These are phyloP conservation scores for Chascanopsetta lugubris DNA, from an alignment of 2,113 vertebrate genomes.

Conservation along the genomic window DNA sequence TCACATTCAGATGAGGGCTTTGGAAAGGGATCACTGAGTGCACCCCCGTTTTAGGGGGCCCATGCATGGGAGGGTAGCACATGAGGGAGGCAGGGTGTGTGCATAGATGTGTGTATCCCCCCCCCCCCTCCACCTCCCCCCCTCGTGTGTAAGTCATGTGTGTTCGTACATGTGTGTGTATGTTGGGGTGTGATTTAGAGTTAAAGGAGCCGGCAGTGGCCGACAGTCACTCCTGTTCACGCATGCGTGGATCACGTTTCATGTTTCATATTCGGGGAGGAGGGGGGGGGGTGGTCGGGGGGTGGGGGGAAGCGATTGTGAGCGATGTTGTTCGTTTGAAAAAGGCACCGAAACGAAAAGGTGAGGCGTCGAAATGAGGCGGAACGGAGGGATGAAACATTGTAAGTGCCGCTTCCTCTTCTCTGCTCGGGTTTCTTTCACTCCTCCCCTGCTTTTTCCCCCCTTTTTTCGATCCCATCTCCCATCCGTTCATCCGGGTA, in stretches of 20 bases:
- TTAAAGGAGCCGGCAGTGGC: constrained; percentile 56
- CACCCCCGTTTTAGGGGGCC: constrained; percentile 65
- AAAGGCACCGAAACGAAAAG: constrained; percentile 17
- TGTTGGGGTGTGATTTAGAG: constrained; percentile 66
- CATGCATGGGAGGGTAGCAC: constrained; percentile 61
- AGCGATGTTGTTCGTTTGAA: background rate
- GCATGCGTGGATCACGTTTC: constrained; percentile 61
- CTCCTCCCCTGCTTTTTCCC: constrained; percentile 51
- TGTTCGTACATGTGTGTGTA: constrained; percentile 25
- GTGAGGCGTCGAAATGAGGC: background rate
- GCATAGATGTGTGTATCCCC: constrained; percentile 46
- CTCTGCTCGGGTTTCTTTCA: constrained; percentile 27
- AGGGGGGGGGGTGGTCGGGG: too few relatives aligned
- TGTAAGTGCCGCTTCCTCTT: constrained; percentile 9
- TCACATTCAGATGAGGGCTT: constrained; percentile 62
- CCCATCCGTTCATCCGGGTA: constrained; percentile 70
- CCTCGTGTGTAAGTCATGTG: constrained; percentile 46
- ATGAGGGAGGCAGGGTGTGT: constrained; percentile 50
- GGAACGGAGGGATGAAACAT: background rate
- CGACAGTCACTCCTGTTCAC: constrained; percentile 43
- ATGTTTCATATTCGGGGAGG: constrained; percentile 36
- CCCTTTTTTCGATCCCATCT: constrained; percentile 43
- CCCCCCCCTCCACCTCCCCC: constrained; percentile 23
- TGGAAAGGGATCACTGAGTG: constrained; percentile 58
- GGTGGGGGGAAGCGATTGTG: too few relatives aligned